Evolutionary conservation across 2,888 invertebrate species (phyloP).

Genomic region (Diarsia dahlii): DNA sequence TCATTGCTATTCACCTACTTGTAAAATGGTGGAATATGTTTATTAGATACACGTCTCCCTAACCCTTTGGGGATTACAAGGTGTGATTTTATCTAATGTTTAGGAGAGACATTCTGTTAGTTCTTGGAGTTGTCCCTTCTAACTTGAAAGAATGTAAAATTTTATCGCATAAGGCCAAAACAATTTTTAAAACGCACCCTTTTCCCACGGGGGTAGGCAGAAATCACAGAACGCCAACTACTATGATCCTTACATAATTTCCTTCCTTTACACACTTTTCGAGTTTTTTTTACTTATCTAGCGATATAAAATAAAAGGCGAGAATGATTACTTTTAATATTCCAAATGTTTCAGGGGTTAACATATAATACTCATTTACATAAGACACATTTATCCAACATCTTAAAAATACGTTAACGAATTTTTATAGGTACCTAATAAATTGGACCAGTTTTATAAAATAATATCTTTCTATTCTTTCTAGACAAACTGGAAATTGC

Average conservation of each 20-base stretch:
- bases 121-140: background rate
- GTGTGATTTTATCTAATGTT: background rate
- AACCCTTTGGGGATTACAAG: too few species aligned
- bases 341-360: conserved; percentile 12
- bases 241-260: too few species aligned
- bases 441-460: conserved; percentile 26
- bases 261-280: background rate
- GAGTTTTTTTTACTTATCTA: background rate
- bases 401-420: background rate
- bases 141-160: background rate
- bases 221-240: too few species aligned
- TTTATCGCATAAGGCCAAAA: too few species aligned
- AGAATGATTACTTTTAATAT: background rate
- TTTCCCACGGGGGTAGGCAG: too few species aligned
- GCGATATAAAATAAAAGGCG: background rate
- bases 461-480: background rate
- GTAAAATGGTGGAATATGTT: background rate
- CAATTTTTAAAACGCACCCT: background rate
- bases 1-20: background rate
- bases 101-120: background rate
- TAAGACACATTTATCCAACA: background rate
- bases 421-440: conserved; percentile 6
- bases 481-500: background rate
- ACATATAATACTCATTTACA: conserved; percentile 30
- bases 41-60: too few species aligned